These are phyloP conservation scores for Sebastes taczanowskii DNA, from an alignment of 2,797 vertebrate genomes.

Conservation along the genomic window DNA sequence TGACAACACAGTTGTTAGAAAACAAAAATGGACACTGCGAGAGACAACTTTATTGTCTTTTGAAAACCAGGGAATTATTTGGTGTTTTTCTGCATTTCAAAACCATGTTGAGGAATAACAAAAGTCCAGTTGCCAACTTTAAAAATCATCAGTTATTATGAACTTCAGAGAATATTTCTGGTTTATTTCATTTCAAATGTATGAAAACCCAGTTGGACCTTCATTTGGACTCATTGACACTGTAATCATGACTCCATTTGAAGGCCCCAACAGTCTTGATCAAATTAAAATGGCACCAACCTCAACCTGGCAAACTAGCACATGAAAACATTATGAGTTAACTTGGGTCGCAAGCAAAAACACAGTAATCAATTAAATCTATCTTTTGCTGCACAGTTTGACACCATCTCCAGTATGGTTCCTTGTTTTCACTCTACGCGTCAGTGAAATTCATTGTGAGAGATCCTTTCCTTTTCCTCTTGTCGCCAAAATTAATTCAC, in stretches of 20 bases:
- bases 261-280: background rate
- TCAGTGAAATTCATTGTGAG: slow-evolving; percentile 14
- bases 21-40: background rate
- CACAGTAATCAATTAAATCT: slow-evolving; percentile 3
- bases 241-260: background rate
- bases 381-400: slow-evolving; percentile 5
- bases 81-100: background rate
- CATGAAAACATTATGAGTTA: background rate
- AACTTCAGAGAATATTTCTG: background rate
- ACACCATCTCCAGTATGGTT: background rate
- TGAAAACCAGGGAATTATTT: background rate
- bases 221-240: background rate
- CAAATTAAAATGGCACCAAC: background rate
- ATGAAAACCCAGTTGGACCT: background rate
- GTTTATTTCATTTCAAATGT: background rate
- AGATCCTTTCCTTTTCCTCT: slow-evolving; percentile 25
- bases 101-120: background rate
- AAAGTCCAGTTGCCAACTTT: background rate
- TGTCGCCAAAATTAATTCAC: slow-evolving; percentile 51
- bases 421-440: background rate
- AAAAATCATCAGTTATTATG: background rate
- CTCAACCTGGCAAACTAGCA: background rate
- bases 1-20: background rate
- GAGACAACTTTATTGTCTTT: background rate
- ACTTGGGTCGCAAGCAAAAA: background rate